phyloP scores from a whole-genome alignment of 2,113 vertebrate species.

The Chunga burmeisteri region DNA sequence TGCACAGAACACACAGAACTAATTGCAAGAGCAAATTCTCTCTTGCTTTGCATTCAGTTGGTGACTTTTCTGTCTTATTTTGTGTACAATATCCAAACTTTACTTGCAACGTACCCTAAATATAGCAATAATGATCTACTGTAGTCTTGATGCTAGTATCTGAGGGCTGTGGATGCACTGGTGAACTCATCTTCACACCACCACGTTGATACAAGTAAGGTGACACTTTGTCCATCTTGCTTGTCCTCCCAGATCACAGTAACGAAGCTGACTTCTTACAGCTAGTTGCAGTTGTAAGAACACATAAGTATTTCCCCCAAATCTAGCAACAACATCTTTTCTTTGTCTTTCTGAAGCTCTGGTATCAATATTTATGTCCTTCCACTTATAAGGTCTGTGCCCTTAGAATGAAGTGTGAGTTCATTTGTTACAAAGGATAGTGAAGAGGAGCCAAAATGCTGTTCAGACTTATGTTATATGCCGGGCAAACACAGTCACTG shows the following conservation, averaged over 20 bases:
- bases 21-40: not conserved
- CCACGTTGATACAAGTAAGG: not conserved
- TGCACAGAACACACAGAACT: not conserved
- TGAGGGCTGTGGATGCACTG: not conserved
- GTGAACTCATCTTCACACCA: not conserved
- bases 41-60: not conserved
- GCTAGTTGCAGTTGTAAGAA: not conserved
- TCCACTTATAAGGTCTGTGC: not conserved
- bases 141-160: not conserved
- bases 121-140: not conserved
- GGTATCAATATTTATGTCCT: not conserved
- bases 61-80: not conserved
- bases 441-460: not conserved
- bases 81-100: not conserved
- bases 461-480: not conserved
- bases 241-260: not conserved
- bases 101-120: not conserved
- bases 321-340: not conserved
- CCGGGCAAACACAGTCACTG: not conserved
- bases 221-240: not conserved
- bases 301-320: not conserved
- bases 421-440: not conserved
- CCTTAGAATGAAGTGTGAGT: not conserved
- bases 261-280: not conserved
- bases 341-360: not conserved